Percentiles rank a stretch among this genome's conserved stretches.
These are phyloP conservation scores for Charanyca ferruginea DNA, from an alignment of 2,888 invertebrate genomes.

Conservation along the genomic window DNA sequence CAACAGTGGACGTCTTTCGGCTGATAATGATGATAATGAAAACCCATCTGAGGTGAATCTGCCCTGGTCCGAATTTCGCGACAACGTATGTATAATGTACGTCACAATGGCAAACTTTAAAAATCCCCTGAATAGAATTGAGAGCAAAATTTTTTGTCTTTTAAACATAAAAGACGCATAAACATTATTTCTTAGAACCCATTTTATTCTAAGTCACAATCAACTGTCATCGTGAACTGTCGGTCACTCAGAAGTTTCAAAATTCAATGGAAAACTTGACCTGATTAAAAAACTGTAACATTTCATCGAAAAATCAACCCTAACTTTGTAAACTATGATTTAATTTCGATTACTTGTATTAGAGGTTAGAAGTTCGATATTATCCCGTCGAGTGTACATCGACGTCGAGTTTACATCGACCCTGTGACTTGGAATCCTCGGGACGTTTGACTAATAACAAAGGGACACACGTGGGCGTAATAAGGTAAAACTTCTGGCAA, in stretches of 20 bases:
- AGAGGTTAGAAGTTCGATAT: conserved; percentile 9
- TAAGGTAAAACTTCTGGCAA: conserved; percentile 51
- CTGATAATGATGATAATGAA: too few species aligned
- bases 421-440: conserved; percentile 42
- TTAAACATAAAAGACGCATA: too few species aligned
- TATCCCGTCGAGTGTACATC: conserved; percentile 36
- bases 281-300: conserved; percentile 13
- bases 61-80: too few species aligned
- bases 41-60: too few species aligned
- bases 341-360: conserved; percentile 17
- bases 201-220: conserved; percentile 11
- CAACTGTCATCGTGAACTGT: too few species aligned
- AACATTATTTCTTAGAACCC: background rate
- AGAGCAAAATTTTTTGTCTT: too few species aligned
- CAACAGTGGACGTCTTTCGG: too few species aligned
- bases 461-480: conserved; percentile 51
- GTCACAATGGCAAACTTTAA: too few species aligned
- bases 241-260: conserved; percentile 23
- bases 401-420: conserved; percentile 46
- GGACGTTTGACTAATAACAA: conserved; percentile 60
- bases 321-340: background rate
- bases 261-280: conserved; percentile 21
- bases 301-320: conserved; percentile 12
- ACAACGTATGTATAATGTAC: too few species aligned
- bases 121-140: too few species aligned